Conservation (phyloP, 2,888 invertebrate species). For the Scaptomyza flava region DNA sequence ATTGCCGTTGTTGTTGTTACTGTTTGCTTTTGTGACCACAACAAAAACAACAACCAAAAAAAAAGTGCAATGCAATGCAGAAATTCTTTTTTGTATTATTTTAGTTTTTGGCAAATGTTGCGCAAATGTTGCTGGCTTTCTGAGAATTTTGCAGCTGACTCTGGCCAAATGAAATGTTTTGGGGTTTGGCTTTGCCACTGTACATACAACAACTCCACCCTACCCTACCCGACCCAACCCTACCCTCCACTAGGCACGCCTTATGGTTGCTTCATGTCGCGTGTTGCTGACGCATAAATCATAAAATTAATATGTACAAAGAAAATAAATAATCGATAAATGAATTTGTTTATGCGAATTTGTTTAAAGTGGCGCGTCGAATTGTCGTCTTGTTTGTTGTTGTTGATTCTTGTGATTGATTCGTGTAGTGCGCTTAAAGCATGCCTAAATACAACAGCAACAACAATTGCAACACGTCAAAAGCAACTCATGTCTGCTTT, state of each 20-base stretch:
- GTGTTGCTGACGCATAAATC: conserved; percentile 76
- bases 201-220: neutral
- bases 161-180: conserved; percentile 41
- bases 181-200: conserved; percentile 36
- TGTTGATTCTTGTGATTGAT: conserved; percentile 61
- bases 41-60: conserved; percentile 4
- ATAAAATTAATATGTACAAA: conserved; percentile 26
- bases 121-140: conserved; percentile 63
- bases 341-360: conserved; percentile 78
- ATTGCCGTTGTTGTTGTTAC: conserved; percentile 4
- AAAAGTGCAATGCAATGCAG: conserved; percentile 67
- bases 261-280: conserved; percentile 54
- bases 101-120: conserved; percentile 59
- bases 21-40: conserved; percentile 24
- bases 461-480: conserved; percentile 38
- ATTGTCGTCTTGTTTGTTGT: conserved; percentile 39
- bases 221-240: too few species aligned
- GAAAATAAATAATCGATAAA: conserved; percentile 56
- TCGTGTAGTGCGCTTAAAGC: conserved; percentile 55
- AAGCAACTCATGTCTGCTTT: conserved; percentile 41
- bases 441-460: conserved; percentile 52
- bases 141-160: conserved; percentile 56
- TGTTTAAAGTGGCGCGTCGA: conserved; percentile 75
- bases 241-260: neutral
- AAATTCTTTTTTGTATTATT: conserved; percentile 48